Conservation (phyloP, 1,140 invertebrate genomes). For the Agraylea sexmaculata region DNA sequence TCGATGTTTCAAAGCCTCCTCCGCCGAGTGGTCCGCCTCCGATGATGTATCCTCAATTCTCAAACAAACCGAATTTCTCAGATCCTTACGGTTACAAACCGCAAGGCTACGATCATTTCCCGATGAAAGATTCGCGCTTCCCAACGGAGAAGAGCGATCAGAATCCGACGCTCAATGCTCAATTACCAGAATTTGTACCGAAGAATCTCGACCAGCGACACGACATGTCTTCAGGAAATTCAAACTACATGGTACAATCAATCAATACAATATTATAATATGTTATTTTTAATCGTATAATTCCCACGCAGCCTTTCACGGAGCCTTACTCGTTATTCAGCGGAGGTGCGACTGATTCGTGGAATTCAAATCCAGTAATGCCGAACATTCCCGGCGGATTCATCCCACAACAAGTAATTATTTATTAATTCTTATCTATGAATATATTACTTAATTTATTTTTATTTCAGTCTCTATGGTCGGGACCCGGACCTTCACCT, state of each 20-base stretch:
- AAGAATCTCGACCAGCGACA: neutral
- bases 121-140: constrained; percentile 4
- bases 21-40: constrained; percentile 4
- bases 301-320: constrained; percentile 7
- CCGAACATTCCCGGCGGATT: constrained; percentile 14
- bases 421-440: no score
- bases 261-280: neutral
- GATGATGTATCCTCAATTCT: constrained; percentile 10
- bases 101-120: no score
- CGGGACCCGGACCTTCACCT: constrained; percentile 61
- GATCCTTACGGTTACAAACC: no score
- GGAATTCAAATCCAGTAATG: constrained; percentile 34
- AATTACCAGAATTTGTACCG: constrained; percentile 5
- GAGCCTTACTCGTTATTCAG: constrained; percentile 53
- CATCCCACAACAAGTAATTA: no score
- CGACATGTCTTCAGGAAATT: neutral
- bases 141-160: constrained; percentile 4
- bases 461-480: constrained; percentile 58
- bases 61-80: no score
- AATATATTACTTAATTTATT: no score
- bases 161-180: constrained; percentile 1
- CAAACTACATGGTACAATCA: neutral
- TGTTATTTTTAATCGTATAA: neutral
- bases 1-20: neutral
- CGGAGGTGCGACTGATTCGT: no score